Percentiles rank a stretch among this genome's conserved stretches.
Evolutionary conservation across 2,113 vertebrate genomes (phyloP).

Genomic region (Daboia siamensis): DNA sequence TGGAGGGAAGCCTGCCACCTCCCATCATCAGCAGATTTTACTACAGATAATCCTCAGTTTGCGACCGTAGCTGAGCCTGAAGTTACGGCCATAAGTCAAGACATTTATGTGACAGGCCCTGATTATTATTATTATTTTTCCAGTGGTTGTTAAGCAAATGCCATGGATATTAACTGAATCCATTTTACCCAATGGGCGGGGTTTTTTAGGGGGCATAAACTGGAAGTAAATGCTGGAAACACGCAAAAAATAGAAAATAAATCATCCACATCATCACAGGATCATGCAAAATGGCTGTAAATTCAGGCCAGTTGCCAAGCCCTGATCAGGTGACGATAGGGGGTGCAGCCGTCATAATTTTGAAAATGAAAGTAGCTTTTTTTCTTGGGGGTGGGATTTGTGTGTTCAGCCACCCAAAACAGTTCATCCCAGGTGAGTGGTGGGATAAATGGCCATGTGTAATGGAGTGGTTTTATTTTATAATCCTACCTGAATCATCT

Average conservation of each 20-base stretch:
- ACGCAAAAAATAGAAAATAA: no score
- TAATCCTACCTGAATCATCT: background rate
- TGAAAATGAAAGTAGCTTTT: background rate
- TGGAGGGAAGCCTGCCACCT: background rate
- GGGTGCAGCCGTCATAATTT: background rate
- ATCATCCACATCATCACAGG: background rate
- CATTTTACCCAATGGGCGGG: background rate
- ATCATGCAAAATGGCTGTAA: background rate
- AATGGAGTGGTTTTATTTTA: background rate
- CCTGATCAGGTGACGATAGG: background rate
- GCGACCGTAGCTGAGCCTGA: background rate
- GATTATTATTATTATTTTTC: background rate
- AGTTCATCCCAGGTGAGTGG: background rate
- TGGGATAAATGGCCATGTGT: no score
- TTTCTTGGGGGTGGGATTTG: background rate
- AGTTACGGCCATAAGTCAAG: background rate
- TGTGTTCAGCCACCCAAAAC: background rate
- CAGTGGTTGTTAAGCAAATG: background rate
- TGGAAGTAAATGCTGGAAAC: background rate
- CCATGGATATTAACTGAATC: background rate
- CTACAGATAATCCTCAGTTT: background rate
- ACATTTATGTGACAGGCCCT: background rate
- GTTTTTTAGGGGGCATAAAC: no score
- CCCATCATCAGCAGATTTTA: background rate
- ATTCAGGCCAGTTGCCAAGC: background rate